Evolutionary conservation across 2,113 vertebrate genomes (phyloP).

Genomic region (Drymodes brunneopygia): DNA sequence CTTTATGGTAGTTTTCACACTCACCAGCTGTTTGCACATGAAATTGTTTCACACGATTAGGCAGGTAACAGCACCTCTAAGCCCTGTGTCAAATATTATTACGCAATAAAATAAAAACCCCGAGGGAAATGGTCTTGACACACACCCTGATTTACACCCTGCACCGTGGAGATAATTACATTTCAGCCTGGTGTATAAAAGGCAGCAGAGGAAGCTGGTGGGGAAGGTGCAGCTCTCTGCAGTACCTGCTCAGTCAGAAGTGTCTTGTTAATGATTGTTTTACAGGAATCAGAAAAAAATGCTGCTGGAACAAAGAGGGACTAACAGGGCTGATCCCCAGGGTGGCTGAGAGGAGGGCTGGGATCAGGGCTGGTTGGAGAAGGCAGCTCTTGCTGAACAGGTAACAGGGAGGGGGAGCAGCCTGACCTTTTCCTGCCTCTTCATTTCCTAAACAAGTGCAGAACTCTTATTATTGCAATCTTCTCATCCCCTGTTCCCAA

Average conservation of each 20-base stretch:
- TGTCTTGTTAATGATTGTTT: conserved; percentile 31
- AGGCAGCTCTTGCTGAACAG: neutral
- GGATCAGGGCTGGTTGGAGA: neutral
- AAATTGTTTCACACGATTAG: conserved; percentile 68
- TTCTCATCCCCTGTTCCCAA: neutral
- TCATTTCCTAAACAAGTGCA: neutral
- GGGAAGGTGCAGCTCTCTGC: conserved; percentile 42
- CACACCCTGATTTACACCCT: conserved; percentile 71
- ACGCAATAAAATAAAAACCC: conserved; percentile 65
- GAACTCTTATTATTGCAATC: neutral
- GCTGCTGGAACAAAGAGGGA: neutral
- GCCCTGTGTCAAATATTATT: conserved; percentile 70
- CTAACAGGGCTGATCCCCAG: neutral
- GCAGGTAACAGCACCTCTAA: conserved; percentile 75
- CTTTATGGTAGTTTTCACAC: neutral
- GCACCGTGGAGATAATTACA: conserved; percentile 70
- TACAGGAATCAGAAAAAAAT: neutral
- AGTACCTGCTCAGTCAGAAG: neutral
- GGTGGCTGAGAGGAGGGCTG: neutral
- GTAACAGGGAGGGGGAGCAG: neutral
- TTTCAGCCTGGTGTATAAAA: conserved; percentile 67
- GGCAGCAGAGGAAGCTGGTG: conserved; percentile 38
- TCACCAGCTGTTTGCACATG: conserved; percentile 60
- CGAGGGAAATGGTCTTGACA: conserved; percentile 65
- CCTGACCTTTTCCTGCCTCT: neutral